A percentile compares a stretch with the other conserved stretches of the same genome.
phyloP scores from a whole-genome alignment of 2,888 invertebrate genomes.

The Ophion ventricosus region DNA sequence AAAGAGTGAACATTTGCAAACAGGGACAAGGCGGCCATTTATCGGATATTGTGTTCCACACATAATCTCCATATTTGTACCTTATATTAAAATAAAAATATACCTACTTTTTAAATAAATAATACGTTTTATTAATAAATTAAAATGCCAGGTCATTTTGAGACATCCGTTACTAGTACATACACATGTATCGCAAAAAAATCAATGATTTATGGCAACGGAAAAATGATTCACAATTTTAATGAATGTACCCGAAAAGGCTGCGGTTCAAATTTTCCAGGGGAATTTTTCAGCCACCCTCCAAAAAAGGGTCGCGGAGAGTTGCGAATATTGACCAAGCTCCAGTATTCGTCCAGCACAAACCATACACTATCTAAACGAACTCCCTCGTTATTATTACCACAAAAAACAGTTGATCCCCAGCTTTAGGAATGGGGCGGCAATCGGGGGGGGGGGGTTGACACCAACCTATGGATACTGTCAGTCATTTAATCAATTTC shows the following conservation, averaged over 20 bases:
- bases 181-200: too few species aligned
- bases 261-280: not conserved
- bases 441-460: not conserved
- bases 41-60: too few species aligned
- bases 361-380: not conserved
- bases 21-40: too few species aligned
- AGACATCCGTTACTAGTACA: too few species aligned
- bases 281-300: not conserved
- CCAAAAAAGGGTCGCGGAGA: not conserved
- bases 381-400: not conserved
- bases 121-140: too few species aligned
- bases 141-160: too few species aligned
- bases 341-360: not conserved
- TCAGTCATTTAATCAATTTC: conserved; percentile 24
- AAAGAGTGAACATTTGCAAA: too few species aligned
- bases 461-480: conserved; percentile 1
- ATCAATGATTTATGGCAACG: not conserved
- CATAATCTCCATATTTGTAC: too few species aligned
- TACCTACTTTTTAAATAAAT: too few species aligned
- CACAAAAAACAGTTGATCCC: not conserved
- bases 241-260: not conserved
- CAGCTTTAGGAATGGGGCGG: not conserved
- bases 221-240: not conserved
- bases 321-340: not conserved
- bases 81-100: too few species aligned